phyloP scores from a whole-genome alignment of 2,113 vertebrate species.

The Oncorhynchus nerka region DNA sequence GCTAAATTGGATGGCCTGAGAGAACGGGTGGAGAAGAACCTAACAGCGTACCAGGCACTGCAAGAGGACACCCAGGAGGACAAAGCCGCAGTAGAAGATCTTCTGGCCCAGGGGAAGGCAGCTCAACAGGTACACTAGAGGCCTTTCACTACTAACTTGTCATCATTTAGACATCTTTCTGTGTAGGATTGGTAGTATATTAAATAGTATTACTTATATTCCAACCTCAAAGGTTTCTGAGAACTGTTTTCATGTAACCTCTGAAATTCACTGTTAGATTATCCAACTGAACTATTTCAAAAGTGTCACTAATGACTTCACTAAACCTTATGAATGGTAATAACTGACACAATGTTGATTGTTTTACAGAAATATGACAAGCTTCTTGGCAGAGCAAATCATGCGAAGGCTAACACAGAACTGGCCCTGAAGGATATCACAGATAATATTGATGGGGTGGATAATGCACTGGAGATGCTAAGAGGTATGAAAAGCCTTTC shows the following conservation, averaged over 20 bases:
- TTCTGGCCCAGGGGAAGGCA: conserved; percentile 45
- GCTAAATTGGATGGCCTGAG: conserved; percentile 41
- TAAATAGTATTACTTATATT: too few relatives aligned
- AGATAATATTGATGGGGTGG: conserved; percentile 77
- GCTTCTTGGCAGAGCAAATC: conserved; percentile 78
- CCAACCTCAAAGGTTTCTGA: too few relatives aligned
- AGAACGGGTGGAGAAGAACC: conserved; percentile 14
- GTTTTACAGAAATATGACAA: conserved; percentile 69
- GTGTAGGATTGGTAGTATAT: neutral
- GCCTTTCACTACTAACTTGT: neutral
- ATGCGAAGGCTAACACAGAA: conserved; percentile 76
- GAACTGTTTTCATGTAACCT: too few relatives aligned
- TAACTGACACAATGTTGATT: too few relatives aligned
- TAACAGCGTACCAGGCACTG: conserved; percentile 36
- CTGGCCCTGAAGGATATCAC: conserved; percentile 76
- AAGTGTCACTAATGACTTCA: too few relatives aligned
- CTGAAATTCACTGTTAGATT: too few relatives aligned
- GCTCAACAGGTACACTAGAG: conserved; percentile 58
- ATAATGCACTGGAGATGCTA: conserved; percentile 80
- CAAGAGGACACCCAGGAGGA: conserved; percentile 19
- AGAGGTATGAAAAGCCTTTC: conserved; percentile 69
- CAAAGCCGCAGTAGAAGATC: conserved; percentile 11
- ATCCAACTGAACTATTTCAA: neutral
- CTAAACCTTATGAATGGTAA: too few relatives aligned
- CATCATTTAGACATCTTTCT: neutral